Conservation (phyloP, 2,113 vertebrate genomes). For the Perccottus glenii region DNA sequence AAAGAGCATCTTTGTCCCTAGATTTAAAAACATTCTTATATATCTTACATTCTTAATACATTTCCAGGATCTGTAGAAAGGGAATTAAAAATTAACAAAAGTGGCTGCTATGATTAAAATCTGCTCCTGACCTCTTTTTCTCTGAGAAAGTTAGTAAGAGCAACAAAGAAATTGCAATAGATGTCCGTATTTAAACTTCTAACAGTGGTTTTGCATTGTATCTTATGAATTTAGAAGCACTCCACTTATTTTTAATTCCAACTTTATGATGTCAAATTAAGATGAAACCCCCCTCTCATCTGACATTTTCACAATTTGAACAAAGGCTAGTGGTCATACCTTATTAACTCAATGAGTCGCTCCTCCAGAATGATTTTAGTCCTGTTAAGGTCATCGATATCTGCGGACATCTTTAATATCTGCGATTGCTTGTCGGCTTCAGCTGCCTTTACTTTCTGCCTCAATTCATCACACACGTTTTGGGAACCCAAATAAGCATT, state of each 20-base stretch:
- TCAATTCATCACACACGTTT: constrained; percentile 76
- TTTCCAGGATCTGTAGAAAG: too few species aligned
- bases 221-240: background rate
- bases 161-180: background rate
- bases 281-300: background rate
- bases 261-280: background rate
- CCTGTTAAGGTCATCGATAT: constrained; percentile 89
- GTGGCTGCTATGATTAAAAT: background rate
- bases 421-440: constrained; percentile 77
- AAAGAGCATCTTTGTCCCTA: constrained; percentile 96
- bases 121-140: background rate
- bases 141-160: background rate
- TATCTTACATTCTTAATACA: too few species aligned
- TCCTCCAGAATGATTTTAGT: constrained; percentile 92
- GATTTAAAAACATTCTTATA: too few species aligned
- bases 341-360: constrained; percentile 93
- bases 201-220: background rate
- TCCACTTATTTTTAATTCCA: background rate
- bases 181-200: background rate
- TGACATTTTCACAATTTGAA: background rate
- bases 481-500: constrained; percentile 77
- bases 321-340: constrained; percentile 69
- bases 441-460: constrained; percentile 75
- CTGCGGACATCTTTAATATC: constrained; percentile 83
- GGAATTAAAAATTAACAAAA: too few species aligned